A percentile compares a stretch with the other conserved stretches of the same genome.
phyloP scores from a whole-genome alignment of 2,888 invertebrate genomes.

The Auanema sp. region DNA sequence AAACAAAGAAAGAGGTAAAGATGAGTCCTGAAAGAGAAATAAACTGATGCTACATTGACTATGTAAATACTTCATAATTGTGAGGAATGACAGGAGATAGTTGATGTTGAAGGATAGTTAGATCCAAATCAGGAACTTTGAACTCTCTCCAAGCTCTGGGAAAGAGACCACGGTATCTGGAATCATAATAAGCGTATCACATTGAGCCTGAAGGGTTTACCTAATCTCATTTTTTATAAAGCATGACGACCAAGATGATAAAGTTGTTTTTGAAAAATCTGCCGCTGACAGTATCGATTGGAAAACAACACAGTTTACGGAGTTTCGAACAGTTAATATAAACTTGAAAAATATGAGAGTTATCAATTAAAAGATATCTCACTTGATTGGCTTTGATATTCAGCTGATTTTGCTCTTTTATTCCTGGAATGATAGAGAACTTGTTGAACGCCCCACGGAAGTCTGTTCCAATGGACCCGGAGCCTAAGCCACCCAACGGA shows the following conservation, averaged over 20 bases:
- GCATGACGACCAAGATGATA: constrained; percentile 24
- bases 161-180: constrained; percentile 75
- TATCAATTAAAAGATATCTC: constrained; percentile 1
- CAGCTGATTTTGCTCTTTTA: constrained; percentile 80
- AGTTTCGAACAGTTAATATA: constrained; percentile 35
- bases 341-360: constrained; percentile 19
- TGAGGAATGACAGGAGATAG: constrained; percentile 89
- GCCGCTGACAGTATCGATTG: constrained; percentile 34
- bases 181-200: not conserved
- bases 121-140: constrained; percentile 78
- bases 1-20: constrained; percentile 84
- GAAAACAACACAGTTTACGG: constrained; percentile 26
- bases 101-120: constrained; percentile 81
- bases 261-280: constrained; percentile 22
- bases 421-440: constrained; percentile 82
- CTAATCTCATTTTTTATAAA: constrained; percentile 20
- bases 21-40: constrained; percentile 74
- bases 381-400: constrained; percentile 44
- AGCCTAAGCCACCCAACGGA: constrained; percentile 68
- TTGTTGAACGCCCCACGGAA: constrained; percentile 84
- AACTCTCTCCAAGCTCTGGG: constrained; percentile 89
- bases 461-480: constrained; percentile 83
- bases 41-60: not conserved
- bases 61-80: constrained; percentile 80
- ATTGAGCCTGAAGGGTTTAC: not conserved